Base-by-base conservation (phyloP, 2,888 invertebrate genomes). In the Stictocephala bisonia region DNA sequence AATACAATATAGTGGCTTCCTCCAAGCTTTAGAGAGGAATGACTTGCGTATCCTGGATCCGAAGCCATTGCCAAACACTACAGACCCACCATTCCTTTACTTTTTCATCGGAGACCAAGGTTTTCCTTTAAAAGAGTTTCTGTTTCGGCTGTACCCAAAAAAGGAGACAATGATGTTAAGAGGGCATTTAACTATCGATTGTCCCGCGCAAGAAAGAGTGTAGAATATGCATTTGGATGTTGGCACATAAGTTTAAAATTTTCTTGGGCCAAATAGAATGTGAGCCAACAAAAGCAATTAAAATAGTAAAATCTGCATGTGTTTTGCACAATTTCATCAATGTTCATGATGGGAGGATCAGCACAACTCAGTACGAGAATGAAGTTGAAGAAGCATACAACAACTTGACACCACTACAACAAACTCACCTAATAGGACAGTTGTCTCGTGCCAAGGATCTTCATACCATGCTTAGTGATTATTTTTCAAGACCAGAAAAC, bases 251-350 rank as follows among this genome's bases (percentile, higher is more conserved):
- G 67, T 22, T 48, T n/a, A 27, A 26, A 48, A 18, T 67, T 24
- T 41, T 67, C 24, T 24, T 48, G 26, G 24, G 9, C 15, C 48
- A 67, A 48, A 67, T 67, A 13, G 67, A 67, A 24, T 48, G 48
- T 24, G 22, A 67, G 13, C 48, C 44, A 13, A 48, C 44, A 24
- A 48, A 48, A 24, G 67, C 48, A 13, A 48, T 20, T n/a, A 20
- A 48, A 11, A 41, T 24, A n/a, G 48, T 67, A 15, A 41, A 67
- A 44, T 44, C 67, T 48, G 67, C 67, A n/a, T 67, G 67, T 24
- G n/a, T 67, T 48, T 67, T 67, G 27, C 67, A 67, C 20, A 67
- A 67, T 26, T 67, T 67, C 41, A 35, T 67, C 9, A 67, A 67
- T 48, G 20, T 35, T 13, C 64, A 64, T 58, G 58, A 58, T 58